Evolutionary conservation across 2,113 vertebrate species (phyloP).

Genomic region (Corynorhinus townsendii): DNA sequence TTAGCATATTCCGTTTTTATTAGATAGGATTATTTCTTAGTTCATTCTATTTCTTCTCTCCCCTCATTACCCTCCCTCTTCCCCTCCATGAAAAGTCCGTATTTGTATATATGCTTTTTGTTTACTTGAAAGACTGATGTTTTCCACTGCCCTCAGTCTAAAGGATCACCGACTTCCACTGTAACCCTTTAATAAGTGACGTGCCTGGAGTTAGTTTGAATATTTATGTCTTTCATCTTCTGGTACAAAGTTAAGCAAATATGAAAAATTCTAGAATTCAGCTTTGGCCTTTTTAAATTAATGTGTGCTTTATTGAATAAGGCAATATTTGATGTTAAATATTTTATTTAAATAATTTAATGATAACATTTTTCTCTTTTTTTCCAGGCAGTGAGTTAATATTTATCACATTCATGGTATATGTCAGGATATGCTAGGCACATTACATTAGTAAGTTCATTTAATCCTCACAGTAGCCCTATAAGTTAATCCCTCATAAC

Average conservation of each 20-base stretch:
- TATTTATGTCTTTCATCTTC: not conserved
- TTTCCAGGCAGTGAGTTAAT: not conserved
- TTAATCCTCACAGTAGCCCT: not conserved
- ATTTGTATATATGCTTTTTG: not conserved
- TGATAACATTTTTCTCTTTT: not conserved
- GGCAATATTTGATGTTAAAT: not conserved
- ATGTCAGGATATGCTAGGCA: not conserved
- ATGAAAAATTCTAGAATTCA: not conserved
- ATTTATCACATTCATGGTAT: not conserved
- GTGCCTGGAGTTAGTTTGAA: not conserved
- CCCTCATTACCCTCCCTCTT: not conserved
- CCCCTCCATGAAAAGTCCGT: not conserved
- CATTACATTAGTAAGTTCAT: not conserved
- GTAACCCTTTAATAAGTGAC: not conserved
- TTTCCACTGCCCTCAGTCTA: not conserved
- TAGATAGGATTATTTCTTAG: not conserved
- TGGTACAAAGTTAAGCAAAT: not conserved
- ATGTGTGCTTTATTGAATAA: not conserved
- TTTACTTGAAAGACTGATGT: not conserved
- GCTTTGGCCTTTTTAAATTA: not conserved
- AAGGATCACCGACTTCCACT: not conserved
- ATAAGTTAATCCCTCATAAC: not conserved
- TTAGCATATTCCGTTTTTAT: too few relatives aligned
- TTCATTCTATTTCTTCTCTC: not conserved
- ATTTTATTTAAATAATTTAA: constrained; percentile 2